Evolutionary conservation across 2,113 vertebrate genomes (phyloP), one percentile per base, ranked within the genome.

Genomic region (Zingel zingel): DNA sequence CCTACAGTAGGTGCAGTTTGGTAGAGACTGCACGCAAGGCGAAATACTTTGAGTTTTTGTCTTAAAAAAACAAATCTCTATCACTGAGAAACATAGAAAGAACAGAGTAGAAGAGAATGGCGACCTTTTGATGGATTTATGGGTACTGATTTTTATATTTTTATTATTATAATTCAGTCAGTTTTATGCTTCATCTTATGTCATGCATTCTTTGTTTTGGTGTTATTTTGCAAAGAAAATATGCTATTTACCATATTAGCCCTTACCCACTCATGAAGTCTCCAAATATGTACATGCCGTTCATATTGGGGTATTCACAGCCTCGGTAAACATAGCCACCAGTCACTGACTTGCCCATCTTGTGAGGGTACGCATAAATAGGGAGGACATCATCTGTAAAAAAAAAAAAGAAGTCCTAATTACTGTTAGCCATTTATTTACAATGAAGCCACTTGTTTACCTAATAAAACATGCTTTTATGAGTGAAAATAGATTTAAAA

Each of bases 201-300:
- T 43, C 39, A 43, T 43, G 10, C 39, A 43, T 43, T 43, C 39
- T 10, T 10, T 39, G 39, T 43, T 43, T 11, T 65, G 21, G 3
- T 74, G 54, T 56, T 54, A 30, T n/a, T 18, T 13, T 21, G 10
- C 13, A 33, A 50, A 65, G 3, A 51, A 58, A 78, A 72, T 23
- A 23, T 10, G 54, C 43, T n/a, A 4, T 43, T 64, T 45, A 73
- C 12, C 4, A 43, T 15, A 50, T 63, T 3, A 36, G 59, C 23
- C 74, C 96, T 92, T 94, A 99, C 98, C 98, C 98, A 6, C 96
- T 99, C 98, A 99, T 99, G 92, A 99, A 99, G 91, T 99, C 98
- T 79, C 98, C 98, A 69, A 99, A 99, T 92, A 99, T 97, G 92
- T 99, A 99, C 82, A 99, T 95, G 69, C 98, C 97, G 0, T 99